Evolutionary conservation across 2,888 invertebrate species (phyloP), one percentile per base, ranked within the genome.

Genomic region (Leptopilina syphax): DNA sequence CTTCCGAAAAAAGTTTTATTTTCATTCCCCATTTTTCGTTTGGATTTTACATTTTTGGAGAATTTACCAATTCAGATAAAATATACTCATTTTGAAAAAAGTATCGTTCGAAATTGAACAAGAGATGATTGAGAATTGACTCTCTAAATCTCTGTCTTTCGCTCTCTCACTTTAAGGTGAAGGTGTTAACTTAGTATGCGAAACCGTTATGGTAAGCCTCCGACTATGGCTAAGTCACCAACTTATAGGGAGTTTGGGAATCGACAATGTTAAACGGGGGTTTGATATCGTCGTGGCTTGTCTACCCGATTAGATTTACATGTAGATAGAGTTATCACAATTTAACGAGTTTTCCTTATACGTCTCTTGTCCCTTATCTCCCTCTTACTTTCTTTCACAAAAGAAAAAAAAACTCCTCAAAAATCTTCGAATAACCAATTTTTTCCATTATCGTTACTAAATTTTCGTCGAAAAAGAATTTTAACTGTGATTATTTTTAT

Each of bases 271-370:
- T 86, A 86, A 88, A 86, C 83, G 82, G 81, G 60, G 85, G 82
- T 85, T 85, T 86, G 85, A 87, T 85, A 84, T 82, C 85, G 82
- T 78, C 81, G 82, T 80, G 81, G 79, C 84, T 79, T 82, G 84
- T 86, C 83, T 85, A 80, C 85, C 81, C 87, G 87, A 89, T 90
- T 88, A 89, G 88, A 90, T 90, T 90, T 89, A 89, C 89, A 90
- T 88, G 88, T 85, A 88, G 89, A 89, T 88, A 84, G 87, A 89
- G 88, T 88, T 89, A 89, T 90, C 89, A 86, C 87, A 86, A 89
- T 88, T 89, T 90, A 90, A 90, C 87, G 87, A 90, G 88, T 83
- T 86, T 85, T 83, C 80, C 67, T 60, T 50, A 50, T 50, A 47
- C 57, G 65, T 78, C 80, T 81, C 81, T 70, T 63, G 76, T 60